Conservation (phyloP, 2,113 vertebrate species). For the Hydropotes inermis region DNA sequence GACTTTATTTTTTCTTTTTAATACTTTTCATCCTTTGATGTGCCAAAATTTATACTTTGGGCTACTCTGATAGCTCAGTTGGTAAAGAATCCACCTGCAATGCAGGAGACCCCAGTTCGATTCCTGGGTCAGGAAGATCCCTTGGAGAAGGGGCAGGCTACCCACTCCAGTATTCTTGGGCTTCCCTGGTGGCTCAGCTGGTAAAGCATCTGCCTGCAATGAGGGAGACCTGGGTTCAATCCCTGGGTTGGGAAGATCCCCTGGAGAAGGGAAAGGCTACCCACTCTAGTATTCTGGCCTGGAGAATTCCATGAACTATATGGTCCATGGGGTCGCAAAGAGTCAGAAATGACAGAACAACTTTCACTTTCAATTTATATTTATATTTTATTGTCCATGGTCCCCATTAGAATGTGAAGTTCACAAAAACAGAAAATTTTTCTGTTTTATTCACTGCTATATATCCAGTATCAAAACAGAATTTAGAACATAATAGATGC, state of each 20-base stretch:
- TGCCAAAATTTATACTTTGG: background rate
- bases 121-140: background rate
- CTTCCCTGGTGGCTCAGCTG: background rate
- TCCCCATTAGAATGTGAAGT: background rate
- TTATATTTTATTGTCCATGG: background rate
- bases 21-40: background rate
- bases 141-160: background rate
- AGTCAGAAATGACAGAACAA: background rate
- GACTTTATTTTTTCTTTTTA: background rate
- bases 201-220: background rate
- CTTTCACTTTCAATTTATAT: background rate
- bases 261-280: background rate
- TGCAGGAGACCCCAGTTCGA: background rate
- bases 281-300: background rate
- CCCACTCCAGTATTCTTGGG: background rate
- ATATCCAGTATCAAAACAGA: background rate
- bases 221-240: background rate
- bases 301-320: background rate
- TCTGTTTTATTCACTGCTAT: background rate
- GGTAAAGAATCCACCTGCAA: background rate
- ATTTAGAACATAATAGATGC: background rate
- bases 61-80: background rate
- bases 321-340: background rate
- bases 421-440: background rate
- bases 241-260: background rate